A percentile compares a stretch with the other conserved stretches of the same genome.
phyloP scores from a whole-genome alignment of 2,888 invertebrate species.

The Epinotia demarniana region DNA sequence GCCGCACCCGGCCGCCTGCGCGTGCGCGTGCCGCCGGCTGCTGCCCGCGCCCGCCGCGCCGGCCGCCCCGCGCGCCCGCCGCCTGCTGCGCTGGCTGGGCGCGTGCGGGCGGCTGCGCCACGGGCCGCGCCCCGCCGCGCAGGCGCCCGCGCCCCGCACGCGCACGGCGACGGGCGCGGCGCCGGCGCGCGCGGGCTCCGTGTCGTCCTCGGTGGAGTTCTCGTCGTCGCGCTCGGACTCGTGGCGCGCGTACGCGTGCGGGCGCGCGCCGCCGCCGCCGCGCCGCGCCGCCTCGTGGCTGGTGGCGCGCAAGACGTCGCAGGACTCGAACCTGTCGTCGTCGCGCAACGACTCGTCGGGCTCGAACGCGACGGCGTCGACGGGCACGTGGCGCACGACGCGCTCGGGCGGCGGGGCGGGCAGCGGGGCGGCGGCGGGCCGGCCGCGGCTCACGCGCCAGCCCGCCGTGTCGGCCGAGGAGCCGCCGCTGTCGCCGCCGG shows the following conservation, averaged over 20 bases:
- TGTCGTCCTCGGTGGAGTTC: conserved; percentile 95
- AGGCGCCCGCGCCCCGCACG: conserved; percentile 62
- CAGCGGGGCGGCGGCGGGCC: conserved; percentile 89
- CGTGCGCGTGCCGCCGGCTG: conserved; percentile 85
- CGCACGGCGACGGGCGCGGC: conserved; percentile 59
- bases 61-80: conserved; percentile 76
- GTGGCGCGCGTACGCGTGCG: conserved; percentile 91
- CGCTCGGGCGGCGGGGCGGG: conserved; percentile 93
- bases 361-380: conserved; percentile 94
- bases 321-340: conserved; percentile 95
- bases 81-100: conserved; percentile 72
- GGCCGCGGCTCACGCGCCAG: conserved; percentile 86
- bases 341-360: conserved; percentile 96
- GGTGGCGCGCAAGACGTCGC: conserved; percentile 95
- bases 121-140: conserved; percentile 65
- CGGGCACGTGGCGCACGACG: conserved; percentile 95
- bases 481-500: conserved; percentile 84
- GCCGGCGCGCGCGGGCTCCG: conserved; percentile 89
- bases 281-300: conserved; percentile 94
- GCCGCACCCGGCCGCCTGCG: conserved; percentile 83
- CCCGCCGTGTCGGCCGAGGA: conserved; percentile 90
- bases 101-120: conserved; percentile 73
- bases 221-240: conserved; percentile 95
- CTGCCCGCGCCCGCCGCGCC: conserved; percentile 81
- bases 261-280: conserved; percentile 92